Evolutionary conservation across 2,113 vertebrate species (phyloP).

Genomic region (Phodopus roborovskii): DNA sequence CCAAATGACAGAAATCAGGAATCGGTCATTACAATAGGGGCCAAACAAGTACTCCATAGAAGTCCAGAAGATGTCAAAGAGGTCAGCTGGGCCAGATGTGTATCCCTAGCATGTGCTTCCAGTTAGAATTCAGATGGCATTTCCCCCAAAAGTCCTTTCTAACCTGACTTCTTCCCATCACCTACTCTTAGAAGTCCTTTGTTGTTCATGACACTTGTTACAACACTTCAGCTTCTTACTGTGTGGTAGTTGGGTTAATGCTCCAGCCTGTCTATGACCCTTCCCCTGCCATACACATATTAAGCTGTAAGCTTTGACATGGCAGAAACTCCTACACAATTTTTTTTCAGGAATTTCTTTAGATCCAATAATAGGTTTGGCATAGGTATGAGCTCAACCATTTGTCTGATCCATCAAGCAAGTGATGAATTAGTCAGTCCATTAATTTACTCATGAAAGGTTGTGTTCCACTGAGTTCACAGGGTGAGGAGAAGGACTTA

Average conservation of each 20-base stretch:
- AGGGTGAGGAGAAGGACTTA: not conserved
- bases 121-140: not conserved
- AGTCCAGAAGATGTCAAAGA: no score
- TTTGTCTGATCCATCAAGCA: not conserved
- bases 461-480: not conserved
- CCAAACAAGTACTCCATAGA: not conserved
- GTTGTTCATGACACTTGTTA: not conserved
- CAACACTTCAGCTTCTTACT: not conserved
- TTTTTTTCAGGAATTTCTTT: not conserved
- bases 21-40: not conserved
- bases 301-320: not conserved
- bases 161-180: not conserved
- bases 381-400: not conserved
- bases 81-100: not conserved
- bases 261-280: no score
- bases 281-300: no score
- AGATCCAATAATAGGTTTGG: not conserved
- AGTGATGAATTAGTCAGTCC: not conserved
- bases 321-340: not conserved
- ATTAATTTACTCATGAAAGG: not conserved
- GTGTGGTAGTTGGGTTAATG: not conserved
- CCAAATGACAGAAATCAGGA: not conserved
- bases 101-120: not conserved
- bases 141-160: not conserved
- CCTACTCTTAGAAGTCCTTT: not conserved